These are phyloP conservation scores for Stenolophus ochropezus DNA, from an alignment of 2,888 invertebrate species.

Conservation along the genomic window DNA sequence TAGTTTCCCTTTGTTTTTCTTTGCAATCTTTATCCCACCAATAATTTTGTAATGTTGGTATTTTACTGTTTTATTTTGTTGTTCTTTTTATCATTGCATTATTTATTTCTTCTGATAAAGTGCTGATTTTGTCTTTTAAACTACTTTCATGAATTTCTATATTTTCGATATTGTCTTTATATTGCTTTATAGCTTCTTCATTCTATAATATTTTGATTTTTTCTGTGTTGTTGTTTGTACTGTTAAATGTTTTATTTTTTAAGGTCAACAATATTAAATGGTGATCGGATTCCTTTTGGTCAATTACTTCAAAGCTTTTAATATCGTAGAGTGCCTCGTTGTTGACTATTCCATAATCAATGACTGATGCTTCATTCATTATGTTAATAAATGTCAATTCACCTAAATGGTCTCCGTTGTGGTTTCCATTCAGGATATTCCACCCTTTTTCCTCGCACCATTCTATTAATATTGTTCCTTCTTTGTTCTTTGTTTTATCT, in stretches of 20 bases:
- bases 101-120: background rate
- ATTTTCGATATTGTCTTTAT: background rate
- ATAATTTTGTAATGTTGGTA: background rate
- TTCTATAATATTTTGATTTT: background rate
- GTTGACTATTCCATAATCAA: background rate
- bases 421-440: background rate
- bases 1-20: background rate
- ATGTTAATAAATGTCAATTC: background rate
- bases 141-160: background rate
- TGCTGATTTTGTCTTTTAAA: background rate
- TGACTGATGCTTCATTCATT: slow-evolving; percentile 2
- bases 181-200: background rate
- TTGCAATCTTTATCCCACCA: slow-evolving; percentile 13
- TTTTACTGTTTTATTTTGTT: background rate
- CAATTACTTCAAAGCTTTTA: background rate
- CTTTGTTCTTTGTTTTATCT: background rate
- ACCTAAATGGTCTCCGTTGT: background rate
- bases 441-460: background rate
- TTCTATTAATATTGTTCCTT: background rate
- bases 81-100: background rate
- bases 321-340: background rate
- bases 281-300: background rate
- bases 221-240: background rate
- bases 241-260: background rate
- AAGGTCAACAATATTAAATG: background rate